A percentile compares a stretch with the other conserved stretches of the same genome.
These are phyloP conservation scores for Chironomus riparius DNA, from an alignment of 2,888 invertebrate species.

Conservation along the genomic window DNA sequence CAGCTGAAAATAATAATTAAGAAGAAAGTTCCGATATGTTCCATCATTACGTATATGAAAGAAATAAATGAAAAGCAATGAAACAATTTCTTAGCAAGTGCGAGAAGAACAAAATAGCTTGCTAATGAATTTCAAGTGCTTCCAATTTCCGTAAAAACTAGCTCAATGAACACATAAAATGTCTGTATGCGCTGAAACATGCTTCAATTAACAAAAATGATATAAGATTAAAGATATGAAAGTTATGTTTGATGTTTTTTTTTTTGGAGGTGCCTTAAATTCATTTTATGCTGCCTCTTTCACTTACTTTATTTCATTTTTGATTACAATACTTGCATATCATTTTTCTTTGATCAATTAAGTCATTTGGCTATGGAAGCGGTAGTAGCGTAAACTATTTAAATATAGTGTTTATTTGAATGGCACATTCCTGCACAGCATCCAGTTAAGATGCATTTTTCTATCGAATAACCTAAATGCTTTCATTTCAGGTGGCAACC, in stretches of 20 bases:
- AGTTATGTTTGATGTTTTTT: neutral
- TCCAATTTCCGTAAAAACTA: neutral
- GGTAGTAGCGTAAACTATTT: neutral
- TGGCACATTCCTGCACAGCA: neutral
- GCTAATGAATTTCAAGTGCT: neutral
- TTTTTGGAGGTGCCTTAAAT: neutral
- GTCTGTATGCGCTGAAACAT: neutral
- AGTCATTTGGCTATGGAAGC: neutral
- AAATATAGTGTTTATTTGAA: neutral
- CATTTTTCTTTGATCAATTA: neutral
- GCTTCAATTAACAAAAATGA: conserved; percentile 14
- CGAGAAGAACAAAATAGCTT: neutral
- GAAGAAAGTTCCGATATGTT: neutral
- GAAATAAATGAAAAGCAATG: neutral
- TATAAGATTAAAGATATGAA: conserved; percentile 9
- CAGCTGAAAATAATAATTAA: neutral
- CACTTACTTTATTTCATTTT: neutral
- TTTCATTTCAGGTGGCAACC: no score
- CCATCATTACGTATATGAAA: neutral
- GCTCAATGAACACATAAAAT: neutral
- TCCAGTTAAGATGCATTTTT: neutral
- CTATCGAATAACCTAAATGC: no score
- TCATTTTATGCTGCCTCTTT: neutral
- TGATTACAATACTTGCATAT: neutral
- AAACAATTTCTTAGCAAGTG: neutral